These are phyloP conservation scores for Edolisoma coerulescens DNA, from an alignment of 2,113 vertebrate genomes.

Conservation along the genomic window DNA sequence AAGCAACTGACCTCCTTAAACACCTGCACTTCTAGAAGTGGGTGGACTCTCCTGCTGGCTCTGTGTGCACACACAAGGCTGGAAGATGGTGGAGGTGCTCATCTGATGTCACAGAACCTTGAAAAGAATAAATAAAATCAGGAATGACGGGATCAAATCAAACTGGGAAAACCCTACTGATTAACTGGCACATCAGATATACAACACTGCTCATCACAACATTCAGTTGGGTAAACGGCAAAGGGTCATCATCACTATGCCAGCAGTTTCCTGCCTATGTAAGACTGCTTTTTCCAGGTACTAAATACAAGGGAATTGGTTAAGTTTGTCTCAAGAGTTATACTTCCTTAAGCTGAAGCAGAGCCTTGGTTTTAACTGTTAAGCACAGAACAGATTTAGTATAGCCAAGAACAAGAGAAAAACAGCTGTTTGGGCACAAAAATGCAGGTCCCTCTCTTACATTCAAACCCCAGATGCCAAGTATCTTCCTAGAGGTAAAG, in stretches of 20 bases:
- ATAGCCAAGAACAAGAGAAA: background rate
- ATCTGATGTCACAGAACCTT: background rate
- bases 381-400: background rate
- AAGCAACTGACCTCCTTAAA: background rate
- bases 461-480: background rate
- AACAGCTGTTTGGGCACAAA: background rate
- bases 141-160: background rate
- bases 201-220: background rate
- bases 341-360: background rate
- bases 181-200: conserved; percentile 47
- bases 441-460: background rate
- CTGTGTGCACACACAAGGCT: no score
- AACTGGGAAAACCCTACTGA: background rate
- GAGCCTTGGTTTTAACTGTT: background rate
- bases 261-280: background rate
- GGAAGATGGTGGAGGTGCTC: background rate
- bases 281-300: background rate
- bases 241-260: conserved; percentile 5
- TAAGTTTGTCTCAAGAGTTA: background rate
- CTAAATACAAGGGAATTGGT: no score
- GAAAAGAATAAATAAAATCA: background rate
- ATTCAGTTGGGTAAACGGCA: conserved; percentile 48
- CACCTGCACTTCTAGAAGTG: background rate
- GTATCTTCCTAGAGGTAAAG: background rate
- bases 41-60: background rate